Percentiles rank a stretch among this genome's conserved stretches.
Conservation (phyloP, 2,888 invertebrate genomes). For the Falcaria lacertinaria region DNA sequence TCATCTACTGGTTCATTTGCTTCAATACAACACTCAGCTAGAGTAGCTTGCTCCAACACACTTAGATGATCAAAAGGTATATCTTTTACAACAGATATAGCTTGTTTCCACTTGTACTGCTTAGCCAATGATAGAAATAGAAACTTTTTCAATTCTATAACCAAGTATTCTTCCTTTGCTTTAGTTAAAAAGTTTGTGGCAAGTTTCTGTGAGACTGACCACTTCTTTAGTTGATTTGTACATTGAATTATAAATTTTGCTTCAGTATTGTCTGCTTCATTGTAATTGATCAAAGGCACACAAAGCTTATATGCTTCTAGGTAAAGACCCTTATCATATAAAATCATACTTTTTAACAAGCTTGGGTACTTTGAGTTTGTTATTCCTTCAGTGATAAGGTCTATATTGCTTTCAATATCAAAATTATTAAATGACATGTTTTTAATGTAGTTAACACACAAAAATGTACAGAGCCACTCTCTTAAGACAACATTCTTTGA, state of each 20-base stretch:
- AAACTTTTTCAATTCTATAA: constrained; percentile 40
- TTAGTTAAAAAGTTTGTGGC: constrained; percentile 59
- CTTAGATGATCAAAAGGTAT: constrained; percentile 40
- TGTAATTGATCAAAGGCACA: constrained; percentile 64
- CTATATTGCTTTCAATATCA: constrained; percentile 70
- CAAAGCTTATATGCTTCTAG: constrained; percentile 75
- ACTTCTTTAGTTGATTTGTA: constrained; percentile 60
- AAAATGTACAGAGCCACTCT: constrained; percentile 55
- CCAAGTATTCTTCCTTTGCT: constrained; percentile 47
- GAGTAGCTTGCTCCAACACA: constrained; percentile 40
- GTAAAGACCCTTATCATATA: constrained; percentile 72
- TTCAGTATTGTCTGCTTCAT: constrained; percentile 55
- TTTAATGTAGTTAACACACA: constrained; percentile 54
- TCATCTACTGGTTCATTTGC: constrained; percentile 39
- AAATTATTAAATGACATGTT: constrained; percentile 46
- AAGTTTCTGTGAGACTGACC: constrained; percentile 62
- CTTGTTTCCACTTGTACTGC: constrained; percentile 76
- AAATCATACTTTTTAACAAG: constrained; percentile 80
- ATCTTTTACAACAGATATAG: constrained; percentile 51
- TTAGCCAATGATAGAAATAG: constrained; percentile 53
- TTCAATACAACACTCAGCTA: constrained; percentile 64
- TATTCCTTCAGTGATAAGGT: constrained; percentile 76
- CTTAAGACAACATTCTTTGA: constrained; percentile 44
- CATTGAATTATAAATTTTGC: constrained; percentile 60
- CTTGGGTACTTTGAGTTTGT: constrained; percentile 80